Evolutionary conservation across 2,113 vertebrate species (phyloP).

Genomic region (Madoqua kirkii): DNA sequence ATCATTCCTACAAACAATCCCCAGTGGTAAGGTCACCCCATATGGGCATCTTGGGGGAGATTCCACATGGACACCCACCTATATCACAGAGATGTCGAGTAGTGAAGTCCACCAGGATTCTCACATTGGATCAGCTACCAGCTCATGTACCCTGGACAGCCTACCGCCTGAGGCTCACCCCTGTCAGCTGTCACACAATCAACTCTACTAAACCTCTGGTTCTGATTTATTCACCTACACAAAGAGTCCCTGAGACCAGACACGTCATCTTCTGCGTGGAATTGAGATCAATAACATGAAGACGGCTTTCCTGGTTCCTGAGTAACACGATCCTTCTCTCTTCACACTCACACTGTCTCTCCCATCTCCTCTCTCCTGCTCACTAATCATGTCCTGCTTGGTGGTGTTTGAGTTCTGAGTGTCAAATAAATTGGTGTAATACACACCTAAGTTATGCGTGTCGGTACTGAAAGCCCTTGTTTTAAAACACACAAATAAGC

Average conservation of each 20-base stretch:
- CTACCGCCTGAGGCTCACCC: not conserved
- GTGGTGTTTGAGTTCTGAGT: not conserved
- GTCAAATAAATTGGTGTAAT: not conserved
- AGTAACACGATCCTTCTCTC: not conserved
- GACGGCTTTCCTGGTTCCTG: not conserved
- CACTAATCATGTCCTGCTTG: not conserved
- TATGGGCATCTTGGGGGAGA: not conserved
- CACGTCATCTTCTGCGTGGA: not conserved
- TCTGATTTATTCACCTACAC: not conserved
- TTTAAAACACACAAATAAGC: not conserved
- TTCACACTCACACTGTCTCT: fast-evolving
- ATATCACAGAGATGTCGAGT: not conserved
- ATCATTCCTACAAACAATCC: not conserved
- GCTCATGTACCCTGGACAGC: not conserved
- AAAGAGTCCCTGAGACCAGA: not conserved
- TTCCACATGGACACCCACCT: not conserved
- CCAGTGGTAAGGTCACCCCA: not conserved
- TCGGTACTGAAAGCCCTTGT: fast-evolving
- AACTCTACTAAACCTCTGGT: not conserved
- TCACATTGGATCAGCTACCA: not conserved
- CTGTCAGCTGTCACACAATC: not conserved
- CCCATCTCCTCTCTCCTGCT: not conserved
- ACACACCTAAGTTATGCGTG: not conserved
- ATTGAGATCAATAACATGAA: not conserved
- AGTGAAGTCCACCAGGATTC: not conserved